These are phyloP conservation scores for Baryphthengus martii DNA, from an alignment of 2,113 vertebrate genomes.

Conservation along the genomic window DNA sequence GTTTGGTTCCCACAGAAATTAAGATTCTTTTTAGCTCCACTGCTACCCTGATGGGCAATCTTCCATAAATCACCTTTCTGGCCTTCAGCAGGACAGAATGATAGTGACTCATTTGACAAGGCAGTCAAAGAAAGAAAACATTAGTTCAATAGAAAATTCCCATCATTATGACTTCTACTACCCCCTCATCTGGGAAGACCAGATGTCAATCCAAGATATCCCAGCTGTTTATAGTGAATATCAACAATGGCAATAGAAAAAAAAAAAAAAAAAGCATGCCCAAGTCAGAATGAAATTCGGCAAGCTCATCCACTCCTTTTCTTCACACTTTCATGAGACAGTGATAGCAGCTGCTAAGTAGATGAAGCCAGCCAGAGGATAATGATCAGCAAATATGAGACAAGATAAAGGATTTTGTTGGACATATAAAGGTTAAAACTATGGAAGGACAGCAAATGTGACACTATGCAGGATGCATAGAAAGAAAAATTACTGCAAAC, in stretches of 20 bases:
- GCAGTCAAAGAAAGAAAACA: background rate
- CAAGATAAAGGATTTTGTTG: background rate
- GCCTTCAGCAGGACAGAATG: background rate
- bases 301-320: background rate
- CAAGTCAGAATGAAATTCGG: background rate
- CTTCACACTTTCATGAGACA: background rate
- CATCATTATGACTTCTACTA: background rate
- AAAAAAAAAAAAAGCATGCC: background rate
- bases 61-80: background rate
- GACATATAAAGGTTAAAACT: background rate
- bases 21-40: background rate
- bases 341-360: background rate
- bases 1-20: background rate
- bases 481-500: slow-evolving; percentile 1
- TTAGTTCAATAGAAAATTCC: background rate
- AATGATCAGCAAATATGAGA: background rate
- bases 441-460: background rate
- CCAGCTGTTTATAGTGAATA: background rate
- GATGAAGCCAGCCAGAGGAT: background rate
- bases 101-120: background rate
- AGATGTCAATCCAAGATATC: background rate
- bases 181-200: background rate
- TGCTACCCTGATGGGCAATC: background rate
- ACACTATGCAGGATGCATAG: background rate
- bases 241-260: background rate